Evolutionary conservation across 2,797 vertebrate genomes (phyloP).

Genomic region (Lycodopsis pacificus): DNA sequence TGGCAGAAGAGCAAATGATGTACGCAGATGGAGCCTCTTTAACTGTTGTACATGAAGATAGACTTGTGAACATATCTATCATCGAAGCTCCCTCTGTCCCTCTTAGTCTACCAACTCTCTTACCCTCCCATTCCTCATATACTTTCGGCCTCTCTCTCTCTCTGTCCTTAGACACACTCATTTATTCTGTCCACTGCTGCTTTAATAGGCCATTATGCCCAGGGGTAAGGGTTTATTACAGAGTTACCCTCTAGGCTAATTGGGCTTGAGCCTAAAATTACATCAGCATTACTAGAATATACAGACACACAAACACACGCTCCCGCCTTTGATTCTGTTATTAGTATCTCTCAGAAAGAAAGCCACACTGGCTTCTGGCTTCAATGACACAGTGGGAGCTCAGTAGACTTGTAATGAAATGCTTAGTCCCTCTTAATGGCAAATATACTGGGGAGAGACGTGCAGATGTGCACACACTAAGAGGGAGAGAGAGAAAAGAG

Average conservation of each 20-base stretch:
- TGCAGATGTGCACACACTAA: constrained; percentile 41
- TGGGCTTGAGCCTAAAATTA: constrained; percentile 77
- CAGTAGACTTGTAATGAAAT: constrained; percentile 69
- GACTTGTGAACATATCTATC: background rate
- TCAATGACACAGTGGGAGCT: constrained; percentile 67
- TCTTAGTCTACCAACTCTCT: background rate
- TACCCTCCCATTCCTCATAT: background rate
- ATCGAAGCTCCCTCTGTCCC: background rate
- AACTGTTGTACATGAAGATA: background rate
- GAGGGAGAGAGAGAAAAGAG: constrained; percentile 9
- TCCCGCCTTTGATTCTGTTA: constrained; percentile 63
- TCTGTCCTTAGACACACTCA: constrained; percentile 56
- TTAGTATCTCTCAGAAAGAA: constrained; percentile 66
- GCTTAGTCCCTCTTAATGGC: constrained; percentile 63
- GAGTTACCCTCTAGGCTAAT: constrained; percentile 83
- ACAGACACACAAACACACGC: constrained; percentile 62
- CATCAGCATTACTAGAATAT: constrained; percentile 76
- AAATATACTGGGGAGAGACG: constrained; percentile 51
- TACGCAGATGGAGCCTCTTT: background rate
- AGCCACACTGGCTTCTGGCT: constrained; percentile 54
- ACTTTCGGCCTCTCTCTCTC: constrained; percentile 14
- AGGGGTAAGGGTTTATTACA: constrained; percentile 79
- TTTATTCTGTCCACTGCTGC: constrained; percentile 77
- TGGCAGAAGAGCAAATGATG: background rate
- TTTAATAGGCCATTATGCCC: constrained; percentile 81